Evolutionary conservation across 2,888 invertebrate genomes (phyloP), one percentile per base, ranked within the genome.

Genomic region (Phrixothrix hirtus): DNA sequence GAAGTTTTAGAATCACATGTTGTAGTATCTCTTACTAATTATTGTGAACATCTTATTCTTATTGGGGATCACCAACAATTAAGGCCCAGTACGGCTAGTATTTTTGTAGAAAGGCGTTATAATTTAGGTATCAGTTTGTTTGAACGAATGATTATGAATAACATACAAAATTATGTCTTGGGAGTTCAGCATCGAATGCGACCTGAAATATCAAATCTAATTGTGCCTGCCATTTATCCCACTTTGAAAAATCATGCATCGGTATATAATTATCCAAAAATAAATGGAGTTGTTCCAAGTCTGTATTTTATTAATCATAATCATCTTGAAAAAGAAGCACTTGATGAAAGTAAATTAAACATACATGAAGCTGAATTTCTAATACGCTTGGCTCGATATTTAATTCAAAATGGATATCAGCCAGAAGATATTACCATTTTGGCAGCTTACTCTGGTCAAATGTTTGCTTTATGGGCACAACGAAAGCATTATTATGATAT

Each of bases 41-140:
- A 81, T 36, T 88, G 90, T 58, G 78, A 92, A 69, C 94, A 95
- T 71, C 79, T 92, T 1, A 88, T 95, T 65, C 79, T 94, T 10
- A 90, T 94, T 55, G 93, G 92, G 31, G 92, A 93, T 72, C 92
- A 93, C 70, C 83, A 88, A 68, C 94, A 94, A 67, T 77, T 94
- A 30, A 66, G 66, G 58, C 93, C 92, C 0, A 82, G 81, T 14
- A 83, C 45, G 1, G 83, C 87, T 0, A 86, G 86, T 48, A 87
- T 84, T 70, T 78, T 79, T 36, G 74, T 92, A 42, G 86, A 85
- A 1, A 81, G 76, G 62, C 72, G 83, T 21, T 87, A 81, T 67
- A 81, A 87, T 29, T 71, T 92, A 51, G 88, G 90, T 53, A 78
- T 91, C 36, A 92, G 92, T 0, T 78, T 93, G 3, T 92, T 93